Conservation (phyloP, 2,113 vertebrate genomes). For the Rhegmatorhina hoffmannsi region DNA sequence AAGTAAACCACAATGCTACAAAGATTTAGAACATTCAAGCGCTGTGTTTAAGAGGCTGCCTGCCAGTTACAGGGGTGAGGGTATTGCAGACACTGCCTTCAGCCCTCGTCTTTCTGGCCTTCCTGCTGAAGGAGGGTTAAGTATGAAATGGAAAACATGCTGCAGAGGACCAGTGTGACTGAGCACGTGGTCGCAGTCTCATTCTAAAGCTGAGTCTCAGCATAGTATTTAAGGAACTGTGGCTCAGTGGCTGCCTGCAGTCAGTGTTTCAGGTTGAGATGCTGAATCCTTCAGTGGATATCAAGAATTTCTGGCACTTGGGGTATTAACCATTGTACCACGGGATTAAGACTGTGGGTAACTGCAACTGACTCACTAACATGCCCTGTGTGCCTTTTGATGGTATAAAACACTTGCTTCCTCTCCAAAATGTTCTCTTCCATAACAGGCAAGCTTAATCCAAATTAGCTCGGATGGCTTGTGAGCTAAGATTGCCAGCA, state of each 20-base stretch:
- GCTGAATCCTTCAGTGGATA: neutral
- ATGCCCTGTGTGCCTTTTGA: neutral
- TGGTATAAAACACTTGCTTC: neutral
- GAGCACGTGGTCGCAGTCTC: slow-evolving; percentile 21
- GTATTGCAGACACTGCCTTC: neutral
- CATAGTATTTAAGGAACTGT: neutral
- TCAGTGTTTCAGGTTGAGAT: neutral
- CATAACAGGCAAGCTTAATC: neutral
- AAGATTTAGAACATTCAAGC: neutral
- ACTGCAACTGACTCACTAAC: neutral
- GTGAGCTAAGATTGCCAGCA: neutral
- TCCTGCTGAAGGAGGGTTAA: neutral
- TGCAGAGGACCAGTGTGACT: neutral
- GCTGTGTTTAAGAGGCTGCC: neutral
- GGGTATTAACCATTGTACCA: neutral
- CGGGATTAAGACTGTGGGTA: neutral
- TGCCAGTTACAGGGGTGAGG: neutral
- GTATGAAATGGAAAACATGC: slow-evolving; percentile 4
- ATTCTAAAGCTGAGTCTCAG: neutral
- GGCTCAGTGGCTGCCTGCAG: neutral
- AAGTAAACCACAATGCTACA: neutral
- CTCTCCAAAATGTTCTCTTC: neutral
- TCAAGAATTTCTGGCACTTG: neutral
- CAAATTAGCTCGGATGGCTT: neutral
- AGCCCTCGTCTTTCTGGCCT: neutral